Evolutionary conservation across 2,888 invertebrate genomes (phyloP).

Genomic region (Caenorhabditis macrosperma): DNA sequence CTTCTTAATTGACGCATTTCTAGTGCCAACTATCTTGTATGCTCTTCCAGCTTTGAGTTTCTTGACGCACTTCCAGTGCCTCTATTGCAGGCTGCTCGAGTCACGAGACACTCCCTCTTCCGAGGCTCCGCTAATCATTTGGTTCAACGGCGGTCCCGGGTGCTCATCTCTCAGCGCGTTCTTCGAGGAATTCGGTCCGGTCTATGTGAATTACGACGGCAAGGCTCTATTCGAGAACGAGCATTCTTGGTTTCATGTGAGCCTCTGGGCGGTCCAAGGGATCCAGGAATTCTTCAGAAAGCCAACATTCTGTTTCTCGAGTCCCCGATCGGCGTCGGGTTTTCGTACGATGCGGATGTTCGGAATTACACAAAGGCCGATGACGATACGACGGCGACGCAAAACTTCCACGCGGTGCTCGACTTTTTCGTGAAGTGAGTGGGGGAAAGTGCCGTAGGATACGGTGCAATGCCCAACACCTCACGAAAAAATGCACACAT

Average conservation of each 20-base stretch:
- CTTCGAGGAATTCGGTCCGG: conserved; percentile 66
- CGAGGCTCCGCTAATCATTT: conserved; percentile 81
- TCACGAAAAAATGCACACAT: not conserved
- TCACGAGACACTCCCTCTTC: conserved; percentile 78
- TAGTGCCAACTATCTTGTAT: too few relatives aligned
- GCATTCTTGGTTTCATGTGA: conserved; percentile 79
- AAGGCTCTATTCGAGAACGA: conserved; percentile 74
- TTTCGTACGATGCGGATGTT: conserved; percentile 75
- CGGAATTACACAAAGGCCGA: conserved; percentile 55
- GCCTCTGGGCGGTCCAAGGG: not conserved
- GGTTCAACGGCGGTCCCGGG: conserved; percentile 81
- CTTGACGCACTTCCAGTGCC: too few relatives aligned
- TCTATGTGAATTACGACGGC: conserved; percentile 60
- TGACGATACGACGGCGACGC: conserved; percentile 71
- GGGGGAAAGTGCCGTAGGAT: not conserved
- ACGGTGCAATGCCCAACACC: not conserved
- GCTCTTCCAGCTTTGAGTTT: too few relatives aligned
- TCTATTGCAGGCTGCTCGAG: conserved; percentile 81
- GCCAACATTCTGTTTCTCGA: conserved; percentile 83
- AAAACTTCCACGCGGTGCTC: conserved; percentile 82
- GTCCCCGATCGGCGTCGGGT: conserved; percentile 81
- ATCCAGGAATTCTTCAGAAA: conserved; percentile 73
- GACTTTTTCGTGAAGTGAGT: conserved; percentile 81
- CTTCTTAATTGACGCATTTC: too few relatives aligned
- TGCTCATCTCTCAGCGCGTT: conserved; percentile 77